Base-by-base conservation (phyloP, 2,797 vertebrate species). In the Pangasius djambal region DNA sequence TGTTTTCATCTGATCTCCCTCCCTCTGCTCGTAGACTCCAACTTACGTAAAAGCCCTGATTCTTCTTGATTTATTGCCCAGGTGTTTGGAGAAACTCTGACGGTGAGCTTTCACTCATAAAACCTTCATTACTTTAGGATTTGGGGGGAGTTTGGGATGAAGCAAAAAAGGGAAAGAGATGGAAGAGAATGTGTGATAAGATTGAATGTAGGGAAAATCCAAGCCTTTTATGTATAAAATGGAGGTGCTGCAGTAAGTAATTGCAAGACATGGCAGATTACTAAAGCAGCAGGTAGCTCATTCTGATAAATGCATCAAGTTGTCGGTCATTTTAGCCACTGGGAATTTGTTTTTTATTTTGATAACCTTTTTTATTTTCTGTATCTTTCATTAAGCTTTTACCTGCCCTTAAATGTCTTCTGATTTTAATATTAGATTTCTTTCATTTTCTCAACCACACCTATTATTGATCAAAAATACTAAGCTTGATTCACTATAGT, bases 31-130 rank as follows among this genome's bases (percentile, higher is more conserved):
- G 86, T 50, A 82, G 83, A 88, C 90, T 93, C 90, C 85, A 86
- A 88, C 88, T 94, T 95, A 92, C 91, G 92, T 93, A 95, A 95
- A 90, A 92, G 65, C 88, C 65, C 31, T 79, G 34, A 93, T 87
- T 86, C 74, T 87, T 70, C 88, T 61, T 95, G 95, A 95, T 96
- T 96, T 96, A 96, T 92, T 86, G 91, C 91, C 92, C 94, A 95
- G 95, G 95, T 95, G 95, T 94, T 94, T 89, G 91, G 93, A 93
- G 91, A 93, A 93, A 92, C 85, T 88, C 88, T 89, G 78, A 57
- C 1, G 31, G 18, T 4, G 52, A 81, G 16, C 31, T 81, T 88
- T 50, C 34, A 82, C 88, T 91, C 72, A 92, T 96, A 95, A 95
- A 96, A 94, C 89, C 92, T 92, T 90, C 91, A 88, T 85, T 88